Percentiles rank a stretch among this genome's conserved stretches.
Conservation (phyloP, 2,113 vertebrate genomes). For the Sinocyclocheilus maitianheensis region DNA sequence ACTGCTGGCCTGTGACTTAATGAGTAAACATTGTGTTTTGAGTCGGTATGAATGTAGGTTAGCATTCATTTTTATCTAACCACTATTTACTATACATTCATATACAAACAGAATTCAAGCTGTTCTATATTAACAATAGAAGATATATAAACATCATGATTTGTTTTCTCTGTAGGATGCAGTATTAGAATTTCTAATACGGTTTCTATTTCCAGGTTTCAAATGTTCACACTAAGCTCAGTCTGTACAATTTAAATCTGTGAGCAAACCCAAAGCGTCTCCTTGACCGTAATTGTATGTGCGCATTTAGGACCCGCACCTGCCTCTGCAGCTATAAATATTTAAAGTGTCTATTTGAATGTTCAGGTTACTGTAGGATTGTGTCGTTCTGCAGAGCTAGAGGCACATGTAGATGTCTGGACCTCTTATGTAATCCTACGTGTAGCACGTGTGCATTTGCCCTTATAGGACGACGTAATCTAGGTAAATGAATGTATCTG, state of each 20-base stretch:
- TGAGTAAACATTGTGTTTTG: neutral
- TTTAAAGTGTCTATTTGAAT: slow-evolving; percentile 21
- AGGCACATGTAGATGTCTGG: slow-evolving; percentile 25
- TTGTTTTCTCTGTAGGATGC: neutral
- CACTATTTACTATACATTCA: neutral
- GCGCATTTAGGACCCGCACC: neutral
- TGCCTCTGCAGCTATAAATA: neutral
- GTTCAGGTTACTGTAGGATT: slow-evolving; percentile 7
- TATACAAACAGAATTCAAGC: neutral
- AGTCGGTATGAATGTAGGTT: neutral
- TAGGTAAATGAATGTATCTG: slow-evolving; percentile 45
- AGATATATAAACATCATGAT: neutral
- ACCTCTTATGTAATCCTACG: slow-evolving; percentile 14
- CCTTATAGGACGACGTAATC: neutral
- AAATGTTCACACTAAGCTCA: neutral
- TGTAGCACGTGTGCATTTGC: slow-evolving; percentile 14
- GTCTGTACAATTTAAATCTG: neutral
- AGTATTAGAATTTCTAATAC: neutral
- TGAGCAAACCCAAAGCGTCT: neutral
- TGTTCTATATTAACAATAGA: slow-evolving; percentile 1
- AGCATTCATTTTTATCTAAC: neutral
- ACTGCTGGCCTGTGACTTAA: slow-evolving; percentile 21
- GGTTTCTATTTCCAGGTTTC: neutral
- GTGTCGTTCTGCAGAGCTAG: slow-evolving; percentile 10
- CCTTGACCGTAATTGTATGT: slow-evolving; percentile 24